Percentiles rank a stretch among this genome's conserved stretches.
These are phyloP conservation scores for Pocota personata DNA, from an alignment of 2,888 invertebrate species.

Conservation along the genomic window DNA sequence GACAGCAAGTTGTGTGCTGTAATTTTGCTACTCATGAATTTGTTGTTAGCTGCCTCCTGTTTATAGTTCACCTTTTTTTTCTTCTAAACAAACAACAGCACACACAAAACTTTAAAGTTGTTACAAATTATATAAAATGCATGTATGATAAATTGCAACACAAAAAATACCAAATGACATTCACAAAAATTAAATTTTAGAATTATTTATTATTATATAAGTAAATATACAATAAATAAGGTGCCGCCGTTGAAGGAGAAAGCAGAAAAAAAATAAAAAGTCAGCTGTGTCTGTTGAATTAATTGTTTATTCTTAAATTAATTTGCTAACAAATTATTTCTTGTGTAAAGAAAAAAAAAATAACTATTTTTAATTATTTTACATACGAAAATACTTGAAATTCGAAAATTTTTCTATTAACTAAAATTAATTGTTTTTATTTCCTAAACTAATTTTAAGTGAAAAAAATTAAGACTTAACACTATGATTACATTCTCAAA, in stretches of 20 bases:
- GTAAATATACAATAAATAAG: constrained; percentile 35
- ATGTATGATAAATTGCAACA: constrained; percentile 60
- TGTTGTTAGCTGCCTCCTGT: constrained; percentile 53
- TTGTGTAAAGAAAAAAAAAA: constrained; percentile 20
- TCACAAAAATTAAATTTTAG: constrained; percentile 71
- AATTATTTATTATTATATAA: constrained; percentile 67
- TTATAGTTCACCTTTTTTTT: neutral
- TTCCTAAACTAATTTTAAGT: constrained; percentile 59
- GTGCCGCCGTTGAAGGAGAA: constrained; percentile 48
- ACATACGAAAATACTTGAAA: constrained; percentile 2
- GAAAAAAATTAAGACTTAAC: constrained; percentile 66
- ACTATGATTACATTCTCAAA: constrained; percentile 60
- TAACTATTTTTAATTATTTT: neutral
- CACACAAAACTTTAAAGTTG: constrained; percentile 24
- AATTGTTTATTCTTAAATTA: constrained; percentile 16
- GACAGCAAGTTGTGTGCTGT: constrained; percentile 39
- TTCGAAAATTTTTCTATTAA: constrained; percentile 41
- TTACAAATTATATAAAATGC: constrained; percentile 34
- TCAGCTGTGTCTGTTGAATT: constrained; percentile 30
- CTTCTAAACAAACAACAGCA: neutral
- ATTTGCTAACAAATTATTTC: constrained; percentile 26
- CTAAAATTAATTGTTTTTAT: constrained; percentile 27
- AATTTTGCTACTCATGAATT: constrained; percentile 14
- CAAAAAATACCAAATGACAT: constrained; percentile 73
- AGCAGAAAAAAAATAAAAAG: constrained; percentile 19